phyloP scores from a whole-genome alignment of 2,888 invertebrate species.

The Hirtodrosophila confusa region DNA sequence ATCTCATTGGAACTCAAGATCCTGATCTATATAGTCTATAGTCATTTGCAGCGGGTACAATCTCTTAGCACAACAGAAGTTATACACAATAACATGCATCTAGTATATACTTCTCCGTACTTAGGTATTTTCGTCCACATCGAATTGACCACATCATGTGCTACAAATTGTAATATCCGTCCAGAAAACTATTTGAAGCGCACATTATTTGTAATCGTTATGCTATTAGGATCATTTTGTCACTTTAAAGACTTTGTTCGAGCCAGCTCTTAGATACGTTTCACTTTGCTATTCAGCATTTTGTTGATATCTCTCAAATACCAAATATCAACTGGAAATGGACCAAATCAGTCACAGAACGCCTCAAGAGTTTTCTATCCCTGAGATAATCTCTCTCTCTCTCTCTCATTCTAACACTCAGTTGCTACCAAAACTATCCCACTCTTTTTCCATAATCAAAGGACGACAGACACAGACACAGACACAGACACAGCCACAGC shows the following conservation, averaged over 20 bases:
- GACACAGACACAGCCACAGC: slow-evolving; percentile 47
- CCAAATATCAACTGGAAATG: slow-evolving; percentile 38
- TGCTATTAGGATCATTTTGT: too few relatives aligned
- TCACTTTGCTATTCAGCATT: slow-evolving; percentile 14
- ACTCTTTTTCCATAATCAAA: slow-evolving; percentile 3
- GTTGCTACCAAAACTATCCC: neutral
- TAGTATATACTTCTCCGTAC: neutral
- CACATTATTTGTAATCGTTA: slow-evolving; percentile 44
- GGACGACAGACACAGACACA: slow-evolving; percentile 27
- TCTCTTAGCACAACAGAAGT: slow-evolving; percentile 1
- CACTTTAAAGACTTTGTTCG: slow-evolving; percentile 1
- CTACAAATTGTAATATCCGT: slow-evolving; percentile 77
- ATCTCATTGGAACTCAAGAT: slow-evolving; percentile 1
- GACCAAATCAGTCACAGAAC: slow-evolving; percentile 46
- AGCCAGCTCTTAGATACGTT: slow-evolving; percentile 14
- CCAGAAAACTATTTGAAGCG: slow-evolving; percentile 77
- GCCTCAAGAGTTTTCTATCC: slow-evolving; percentile 33
- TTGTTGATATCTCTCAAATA: slow-evolving; percentile 15
- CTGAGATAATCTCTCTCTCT: too few relatives aligned
- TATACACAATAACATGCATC: neutral
- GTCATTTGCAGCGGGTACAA: slow-evolving; percentile 13
- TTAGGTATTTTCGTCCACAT: slow-evolving; percentile 27
- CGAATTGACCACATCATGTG: slow-evolving; percentile 57
- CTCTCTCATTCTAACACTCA: neutral
- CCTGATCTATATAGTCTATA: slow-evolving; percentile 2